These are phyloP conservation scores for Galleria mellonella DNA, from an alignment of 1,140 invertebrate species.

Conservation along the genomic window DNA sequence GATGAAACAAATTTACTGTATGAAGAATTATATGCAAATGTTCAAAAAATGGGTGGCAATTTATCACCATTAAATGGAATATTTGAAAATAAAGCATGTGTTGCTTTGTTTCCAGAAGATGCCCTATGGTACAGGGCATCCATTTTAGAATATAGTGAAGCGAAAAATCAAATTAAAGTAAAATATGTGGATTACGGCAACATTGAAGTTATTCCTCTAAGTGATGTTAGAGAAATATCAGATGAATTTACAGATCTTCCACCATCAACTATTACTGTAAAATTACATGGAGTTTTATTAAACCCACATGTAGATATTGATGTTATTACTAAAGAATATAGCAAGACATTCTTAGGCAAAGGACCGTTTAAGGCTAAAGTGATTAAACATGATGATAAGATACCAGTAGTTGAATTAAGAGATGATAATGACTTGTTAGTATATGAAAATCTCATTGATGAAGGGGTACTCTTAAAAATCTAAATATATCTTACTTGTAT, in stretches of 20 bases:
- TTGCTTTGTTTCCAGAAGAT: slow-evolving; percentile 50
- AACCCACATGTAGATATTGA: slow-evolving; percentile 34
- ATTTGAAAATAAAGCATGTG: slow-evolving; percentile 56
- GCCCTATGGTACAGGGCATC: slow-evolving; percentile 51
- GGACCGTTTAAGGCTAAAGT: slow-evolving; percentile 42
- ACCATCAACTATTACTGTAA: slow-evolving; percentile 33
- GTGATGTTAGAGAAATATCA: slow-evolving; percentile 45
- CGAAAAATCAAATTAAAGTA: slow-evolving; percentile 44
- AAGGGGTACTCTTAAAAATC: slow-evolving; percentile 5
- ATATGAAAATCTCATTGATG: slow-evolving; percentile 38
- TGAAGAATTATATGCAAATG: slow-evolving; percentile 35
- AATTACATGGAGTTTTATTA: slow-evolving; percentile 31
- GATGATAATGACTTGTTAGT: slow-evolving; percentile 33
- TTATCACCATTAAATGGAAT: slow-evolving; percentile 40
- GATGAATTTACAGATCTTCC: slow-evolving; percentile 41
- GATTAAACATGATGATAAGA: slow-evolving; percentile 18
- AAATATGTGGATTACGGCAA: slow-evolving; percentile 66
- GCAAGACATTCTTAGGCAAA: slow-evolving; percentile 41
- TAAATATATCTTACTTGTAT: slow-evolving; percentile 9
- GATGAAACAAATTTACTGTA: slow-evolving; percentile 28
- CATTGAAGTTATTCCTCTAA: slow-evolving; percentile 34
- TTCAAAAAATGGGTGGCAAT: slow-evolving; percentile 29
- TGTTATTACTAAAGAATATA: slow-evolving; percentile 24
- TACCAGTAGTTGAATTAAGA: slow-evolving; percentile 40
- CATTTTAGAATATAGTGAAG: slow-evolving; percentile 47